These are phyloP conservation scores for Pseudonaja textilis DNA, from an alignment of 2,113 vertebrate species.

Conservation along the genomic window DNA sequence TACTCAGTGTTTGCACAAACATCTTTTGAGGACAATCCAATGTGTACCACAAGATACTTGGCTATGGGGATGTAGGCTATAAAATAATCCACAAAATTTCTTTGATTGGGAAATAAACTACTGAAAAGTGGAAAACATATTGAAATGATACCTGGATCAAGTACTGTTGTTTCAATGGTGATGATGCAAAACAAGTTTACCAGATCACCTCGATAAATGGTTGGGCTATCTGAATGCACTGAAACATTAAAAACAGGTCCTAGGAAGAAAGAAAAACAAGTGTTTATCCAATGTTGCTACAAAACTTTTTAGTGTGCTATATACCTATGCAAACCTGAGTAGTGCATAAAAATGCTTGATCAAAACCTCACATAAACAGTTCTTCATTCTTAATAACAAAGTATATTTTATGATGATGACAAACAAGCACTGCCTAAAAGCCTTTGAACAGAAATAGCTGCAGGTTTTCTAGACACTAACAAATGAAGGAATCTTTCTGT, in stretches of 20 bases:
- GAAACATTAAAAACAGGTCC: slow-evolving; percentile 83
- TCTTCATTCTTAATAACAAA: not conserved
- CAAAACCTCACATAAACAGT: not conserved
- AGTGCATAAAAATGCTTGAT: not conserved
- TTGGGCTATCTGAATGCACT: slow-evolving; percentile 78
- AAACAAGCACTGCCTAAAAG: not conserved
- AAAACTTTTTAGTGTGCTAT: not conserved
- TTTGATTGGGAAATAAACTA: not conserved
- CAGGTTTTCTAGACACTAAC: not conserved
- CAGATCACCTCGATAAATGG: slow-evolving; percentile 82
- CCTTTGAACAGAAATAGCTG: not conserved
- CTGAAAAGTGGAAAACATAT: not conserved
- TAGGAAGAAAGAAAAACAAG: slow-evolving; percentile 56
- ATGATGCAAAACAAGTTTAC: slow-evolving; percentile 85
- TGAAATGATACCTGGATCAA: slow-evolving; percentile 75
- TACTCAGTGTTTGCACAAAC: not conserved
- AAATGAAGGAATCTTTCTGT: not conserved
- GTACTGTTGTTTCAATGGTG: slow-evolving; percentile 72
- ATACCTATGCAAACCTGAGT: not conserved
- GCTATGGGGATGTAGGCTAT: not conserved
- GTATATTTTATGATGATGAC: not conserved
- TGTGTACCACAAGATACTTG: not conserved
- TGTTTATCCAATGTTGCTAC: slow-evolving; percentile 22
- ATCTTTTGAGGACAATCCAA: not conserved
- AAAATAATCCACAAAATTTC: not conserved